Evolutionary conservation across 2,797 vertebrate species (phyloP).

Genomic region (Trichosurus vulpecula): DNA sequence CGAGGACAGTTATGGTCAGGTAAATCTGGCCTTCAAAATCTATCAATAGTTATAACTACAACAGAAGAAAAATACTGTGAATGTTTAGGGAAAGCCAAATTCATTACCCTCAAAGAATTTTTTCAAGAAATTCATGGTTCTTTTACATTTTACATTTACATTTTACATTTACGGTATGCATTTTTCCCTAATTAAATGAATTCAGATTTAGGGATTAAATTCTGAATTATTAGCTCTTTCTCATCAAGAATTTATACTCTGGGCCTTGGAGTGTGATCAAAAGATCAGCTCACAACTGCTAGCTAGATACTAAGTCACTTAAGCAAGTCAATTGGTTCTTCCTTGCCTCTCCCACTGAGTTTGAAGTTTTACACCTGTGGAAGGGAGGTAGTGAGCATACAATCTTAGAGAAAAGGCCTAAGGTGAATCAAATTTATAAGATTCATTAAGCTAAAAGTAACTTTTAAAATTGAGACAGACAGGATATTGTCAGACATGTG

Average conservation of each 20-base stretch:
- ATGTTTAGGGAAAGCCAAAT: neutral
- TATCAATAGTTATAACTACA: neutral
- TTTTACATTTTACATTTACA: conserved; percentile 28
- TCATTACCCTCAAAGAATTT: neutral
- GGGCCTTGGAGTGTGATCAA: neutral
- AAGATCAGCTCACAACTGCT: neutral
- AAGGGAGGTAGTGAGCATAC: neutral
- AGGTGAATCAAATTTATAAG: neutral
- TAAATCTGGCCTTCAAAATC: neutral
- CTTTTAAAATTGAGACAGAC: neutral
- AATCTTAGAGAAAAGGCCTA: neutral
- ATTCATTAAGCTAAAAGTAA: neutral
- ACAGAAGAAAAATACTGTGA: neutral
- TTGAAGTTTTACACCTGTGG: neutral
- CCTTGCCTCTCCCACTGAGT: neutral
- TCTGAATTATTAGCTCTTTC: conserved; percentile 20
- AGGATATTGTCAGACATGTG: neutral
- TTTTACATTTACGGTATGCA: no score
- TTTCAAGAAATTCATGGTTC: neutral
- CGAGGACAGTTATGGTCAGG: neutral
- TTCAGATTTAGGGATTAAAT: conserved; percentile 38
- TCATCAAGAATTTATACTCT: neutral
- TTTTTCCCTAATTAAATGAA: conserved; percentile 14
- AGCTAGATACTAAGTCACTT: neutral
- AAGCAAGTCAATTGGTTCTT: neutral